Conservation (phyloP, 1,140 invertebrate species). For the Drosophila jambulina region DNA sequence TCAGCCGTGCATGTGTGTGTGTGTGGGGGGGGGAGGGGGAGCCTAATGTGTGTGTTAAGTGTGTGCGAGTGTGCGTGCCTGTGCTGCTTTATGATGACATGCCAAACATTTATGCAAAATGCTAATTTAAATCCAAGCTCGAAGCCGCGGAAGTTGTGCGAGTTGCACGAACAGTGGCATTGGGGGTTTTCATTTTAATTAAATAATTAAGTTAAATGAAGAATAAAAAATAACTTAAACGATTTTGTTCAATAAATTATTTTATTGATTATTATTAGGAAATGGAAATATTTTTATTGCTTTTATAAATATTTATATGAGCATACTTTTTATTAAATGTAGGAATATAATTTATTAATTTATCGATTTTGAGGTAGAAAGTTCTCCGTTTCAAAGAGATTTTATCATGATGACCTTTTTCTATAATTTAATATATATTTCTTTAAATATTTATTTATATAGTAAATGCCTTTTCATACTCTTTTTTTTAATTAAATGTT, state of each 20-base stretch:
- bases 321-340: too few relatives aligned
- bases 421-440: too few relatives aligned
- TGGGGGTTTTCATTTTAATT: neutral
- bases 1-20: conserved; percentile 8
- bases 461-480: too few relatives aligned
- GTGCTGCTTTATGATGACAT: conserved; percentile 74
- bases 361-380: too few relatives aligned
- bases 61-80: conserved; percentile 33
- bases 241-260: neutral
- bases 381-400: too few relatives aligned
- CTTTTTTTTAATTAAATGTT: too few relatives aligned
- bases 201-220: neutral
- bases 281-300: neutral
- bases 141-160: conserved; percentile 37
- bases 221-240: too few relatives aligned
- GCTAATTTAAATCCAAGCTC: conserved; percentile 76
- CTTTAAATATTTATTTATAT: too few relatives aligned
- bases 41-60: conserved; percentile 33
- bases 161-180: conserved; percentile 34
- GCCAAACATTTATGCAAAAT: conserved; percentile 80
- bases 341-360: too few relatives aligned
- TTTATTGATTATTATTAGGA: neutral
- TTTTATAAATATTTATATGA: neutral
- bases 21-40: conserved; percentile 5
- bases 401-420: too few relatives aligned